Percentiles rank a stretch among this genome's conserved stretches.
phyloP scores from a whole-genome alignment of 35 echinoderm and acorn worm genomes.

The Lytechinus pictus region DNA sequence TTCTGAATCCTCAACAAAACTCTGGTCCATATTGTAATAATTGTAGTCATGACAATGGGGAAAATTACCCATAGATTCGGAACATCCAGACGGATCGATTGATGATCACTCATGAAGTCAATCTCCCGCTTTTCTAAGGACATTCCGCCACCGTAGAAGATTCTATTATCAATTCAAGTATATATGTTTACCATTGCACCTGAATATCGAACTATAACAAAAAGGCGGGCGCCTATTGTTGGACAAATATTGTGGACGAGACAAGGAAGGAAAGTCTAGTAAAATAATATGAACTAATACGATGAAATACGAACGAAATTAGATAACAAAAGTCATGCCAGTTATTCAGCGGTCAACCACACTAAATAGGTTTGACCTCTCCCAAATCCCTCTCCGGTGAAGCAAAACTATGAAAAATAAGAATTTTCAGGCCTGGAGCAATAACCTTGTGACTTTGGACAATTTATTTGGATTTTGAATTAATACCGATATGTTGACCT shows the following conservation, averaged over 20 bases:
- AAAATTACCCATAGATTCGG: not conserved
- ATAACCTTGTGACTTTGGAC: slow-evolving; percentile 17
- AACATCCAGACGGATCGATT: not conserved
- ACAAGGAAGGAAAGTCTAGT: not conserved
- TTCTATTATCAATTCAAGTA: not conserved
- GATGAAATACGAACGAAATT: not conserved
- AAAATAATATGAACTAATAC: not conserved
- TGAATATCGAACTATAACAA: not conserved
- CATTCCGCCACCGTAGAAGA: not conserved
- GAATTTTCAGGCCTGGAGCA: not conserved
- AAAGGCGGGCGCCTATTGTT: not conserved
- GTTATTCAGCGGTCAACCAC: not conserved
- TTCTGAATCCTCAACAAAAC: not conserved
- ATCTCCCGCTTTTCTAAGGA: not conserved
- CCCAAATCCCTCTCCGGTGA: not conserved
- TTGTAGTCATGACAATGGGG: not conserved
- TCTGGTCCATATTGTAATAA: not conserved
- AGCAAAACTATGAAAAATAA: not conserved
- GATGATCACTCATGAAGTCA: not conserved
- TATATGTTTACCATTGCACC: not conserved
- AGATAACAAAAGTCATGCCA: not conserved
- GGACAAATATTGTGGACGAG: not conserved
- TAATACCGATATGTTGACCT: slow-evolving; percentile 4
- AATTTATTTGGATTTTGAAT: slow-evolving; percentile 43
- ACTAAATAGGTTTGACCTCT: not conserved